Conservation (phyloP, 2,797 vertebrate species). For the Echeneis naucrates region DNA sequence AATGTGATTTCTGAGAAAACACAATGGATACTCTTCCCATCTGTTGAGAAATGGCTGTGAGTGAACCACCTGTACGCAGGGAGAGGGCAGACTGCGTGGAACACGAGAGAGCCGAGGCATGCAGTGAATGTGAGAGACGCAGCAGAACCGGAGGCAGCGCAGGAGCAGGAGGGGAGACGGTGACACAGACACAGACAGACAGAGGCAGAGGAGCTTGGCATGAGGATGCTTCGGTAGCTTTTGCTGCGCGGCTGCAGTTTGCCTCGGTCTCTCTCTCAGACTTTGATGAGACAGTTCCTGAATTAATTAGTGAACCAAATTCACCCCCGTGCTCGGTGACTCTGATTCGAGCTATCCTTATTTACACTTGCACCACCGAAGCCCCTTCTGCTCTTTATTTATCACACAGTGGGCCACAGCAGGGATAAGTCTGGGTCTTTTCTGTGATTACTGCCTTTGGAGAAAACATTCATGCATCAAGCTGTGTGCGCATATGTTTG, state of each 20-base stretch:
- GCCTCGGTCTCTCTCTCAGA: conserved; percentile 37
- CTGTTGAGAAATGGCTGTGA: not conserved
- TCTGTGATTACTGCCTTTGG: not conserved
- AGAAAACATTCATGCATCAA: not conserved
- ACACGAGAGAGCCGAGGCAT: conserved; percentile 16
- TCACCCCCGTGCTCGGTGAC: conserved; percentile 28
- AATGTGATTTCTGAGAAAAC: not conserved
- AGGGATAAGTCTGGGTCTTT: not conserved
- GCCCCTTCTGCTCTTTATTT: not conserved
- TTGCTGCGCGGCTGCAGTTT: conserved; percentile 14
- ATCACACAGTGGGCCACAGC: not conserved
- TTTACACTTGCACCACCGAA: conserved; percentile 21
- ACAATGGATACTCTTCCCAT: not conserved
- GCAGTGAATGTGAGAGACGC: conserved; percentile 17
- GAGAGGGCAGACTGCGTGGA: not conserved
- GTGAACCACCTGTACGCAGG: conserved; percentile 26
- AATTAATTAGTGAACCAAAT: conserved; percentile 63
- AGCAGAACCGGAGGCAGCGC: conserved; percentile 49
- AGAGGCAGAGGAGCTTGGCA: conserved; percentile 31
- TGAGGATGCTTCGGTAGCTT: conserved; percentile 27
- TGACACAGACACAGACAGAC: conserved; percentile 62
- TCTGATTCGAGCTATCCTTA: conserved; percentile 46
- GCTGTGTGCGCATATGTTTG: not conserved
- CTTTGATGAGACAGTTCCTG: conserved; percentile 59
- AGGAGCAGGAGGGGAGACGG: conserved; percentile 1